phyloP scores from a whole-genome alignment of 2,888 invertebrate species.

The Lasioglossum vierecki region DNA sequence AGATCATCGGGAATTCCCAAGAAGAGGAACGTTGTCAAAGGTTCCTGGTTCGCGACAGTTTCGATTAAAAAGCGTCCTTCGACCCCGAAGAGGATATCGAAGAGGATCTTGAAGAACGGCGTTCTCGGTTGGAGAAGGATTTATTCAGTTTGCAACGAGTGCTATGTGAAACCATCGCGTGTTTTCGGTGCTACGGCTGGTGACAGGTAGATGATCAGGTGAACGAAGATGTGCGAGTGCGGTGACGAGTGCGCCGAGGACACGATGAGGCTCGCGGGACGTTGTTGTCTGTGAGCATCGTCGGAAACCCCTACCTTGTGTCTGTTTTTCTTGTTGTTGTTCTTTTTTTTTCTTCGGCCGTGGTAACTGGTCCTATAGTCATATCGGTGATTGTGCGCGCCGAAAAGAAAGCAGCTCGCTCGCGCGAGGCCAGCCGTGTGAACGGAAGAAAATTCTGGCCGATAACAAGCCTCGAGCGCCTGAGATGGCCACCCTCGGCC shows the following conservation, averaged over 20 bases:
- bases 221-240: slow-evolving; percentile 79
- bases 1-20: not conserved
- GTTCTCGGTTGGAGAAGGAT: not conserved
- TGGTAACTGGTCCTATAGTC: not conserved
- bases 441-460: slow-evolving; percentile 70
- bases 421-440: slow-evolving; percentile 13
- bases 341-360: not conserved
- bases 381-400: not conserved
- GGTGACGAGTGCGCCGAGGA: slow-evolving; percentile 77
- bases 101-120: not conserved
- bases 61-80: not conserved
- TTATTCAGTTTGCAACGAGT: slow-evolving; percentile 1
- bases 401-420: not conserved
- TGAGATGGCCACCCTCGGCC: slow-evolving; percentile 97
- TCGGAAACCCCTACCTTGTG: not conserved
- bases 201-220: slow-evolving; percentile 33
- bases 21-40: not conserved
- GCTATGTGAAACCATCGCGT: slow-evolving; percentile 12
- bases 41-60: not conserved
- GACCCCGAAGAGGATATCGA: not conserved
- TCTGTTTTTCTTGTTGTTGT: not conserved
- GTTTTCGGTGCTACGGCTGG: slow-evolving; percentile 3
- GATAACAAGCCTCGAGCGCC: slow-evolving; percentile 68
- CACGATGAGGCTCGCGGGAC: slow-evolving; percentile 55
- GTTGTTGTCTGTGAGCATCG: slow-evolving; percentile 39